These are phyloP conservation scores for Agriopis aurantiaria DNA, from an alignment of 2,888 invertebrate genomes.

Conservation along the genomic window DNA sequence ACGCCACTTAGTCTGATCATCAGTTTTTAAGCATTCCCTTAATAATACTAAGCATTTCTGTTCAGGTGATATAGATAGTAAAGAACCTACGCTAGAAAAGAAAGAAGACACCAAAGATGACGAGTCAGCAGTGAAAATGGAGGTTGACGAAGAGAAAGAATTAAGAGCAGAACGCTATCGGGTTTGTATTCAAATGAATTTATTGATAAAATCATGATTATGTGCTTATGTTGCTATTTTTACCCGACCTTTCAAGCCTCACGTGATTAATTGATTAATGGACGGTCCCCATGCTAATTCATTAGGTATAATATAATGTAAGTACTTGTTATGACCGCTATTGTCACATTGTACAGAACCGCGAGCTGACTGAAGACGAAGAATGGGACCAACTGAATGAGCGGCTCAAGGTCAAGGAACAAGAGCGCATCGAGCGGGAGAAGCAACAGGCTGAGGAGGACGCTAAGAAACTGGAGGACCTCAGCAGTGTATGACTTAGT, in stretches of 20 bases:
- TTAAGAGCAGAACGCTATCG: slow-evolving; percentile 16
- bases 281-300: too few species aligned
- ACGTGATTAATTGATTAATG: too few species aligned
- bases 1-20: too few species aligned
- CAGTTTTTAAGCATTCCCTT: too few species aligned
- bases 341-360: slow-evolving; percentile 40
- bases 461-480: slow-evolving; percentile 67
- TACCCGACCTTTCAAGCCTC: too few species aligned
- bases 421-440: slow-evolving; percentile 68
- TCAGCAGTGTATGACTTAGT: slow-evolving; percentile 63
- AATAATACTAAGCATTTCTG: not conserved
- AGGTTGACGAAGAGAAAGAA: slow-evolving; percentile 44
- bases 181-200: not conserved
- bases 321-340: not conserved
- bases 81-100: slow-evolving; percentile 35
- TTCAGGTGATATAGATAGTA: slow-evolving; percentile 32
- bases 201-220: not conserved
- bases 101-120: slow-evolving; percentile 33
- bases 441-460: slow-evolving; percentile 72
- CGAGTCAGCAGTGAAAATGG: slow-evolving; percentile 29
- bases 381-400: slow-evolving; percentile 74
- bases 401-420: slow-evolving; percentile 66
- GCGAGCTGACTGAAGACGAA: slow-evolving; percentile 69
- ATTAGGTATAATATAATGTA: not conserved
- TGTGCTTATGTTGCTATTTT: too few species aligned